These are phyloP conservation scores for Toxostoma redivivum DNA, from an alignment of 2,113 vertebrate genomes.

Conservation along the genomic window DNA sequence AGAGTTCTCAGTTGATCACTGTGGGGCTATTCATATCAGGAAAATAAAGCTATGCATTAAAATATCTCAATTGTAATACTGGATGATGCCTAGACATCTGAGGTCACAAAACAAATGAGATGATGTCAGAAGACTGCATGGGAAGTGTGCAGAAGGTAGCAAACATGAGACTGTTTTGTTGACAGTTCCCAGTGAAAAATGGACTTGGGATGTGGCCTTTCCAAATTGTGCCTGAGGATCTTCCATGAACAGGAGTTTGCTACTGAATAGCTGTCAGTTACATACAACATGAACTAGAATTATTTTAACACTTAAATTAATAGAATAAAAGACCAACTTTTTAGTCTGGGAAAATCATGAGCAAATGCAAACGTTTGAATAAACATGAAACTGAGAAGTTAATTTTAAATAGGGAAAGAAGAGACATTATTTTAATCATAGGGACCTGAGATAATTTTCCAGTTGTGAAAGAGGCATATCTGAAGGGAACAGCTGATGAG, in stretches of 20 bases:
- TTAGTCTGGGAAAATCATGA: neutral
- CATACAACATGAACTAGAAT: rapidly evolving
- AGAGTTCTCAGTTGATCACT: neutral
- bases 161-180: neutral
- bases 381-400: neutral
- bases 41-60: neutral
- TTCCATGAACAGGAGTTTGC: neutral
- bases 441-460: neutral
- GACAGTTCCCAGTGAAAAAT: neutral
- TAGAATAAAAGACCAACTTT: rapidly evolving
- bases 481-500: neutral
- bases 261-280: neutral
- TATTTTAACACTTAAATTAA: neutral
- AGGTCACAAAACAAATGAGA: neutral
- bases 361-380: neutral
- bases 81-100: neutral
- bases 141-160: neutral
- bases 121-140: neutral
- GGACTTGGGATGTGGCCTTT: neutral
- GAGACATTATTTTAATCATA: neutral
- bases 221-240: neutral
- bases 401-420: neutral
- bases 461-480: rapidly evolving
- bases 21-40: neutral
- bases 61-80: neutral